Evolutionary conservation across 2,113 vertebrate species (phyloP).

Genomic region (Trematocara zebra): DNA sequence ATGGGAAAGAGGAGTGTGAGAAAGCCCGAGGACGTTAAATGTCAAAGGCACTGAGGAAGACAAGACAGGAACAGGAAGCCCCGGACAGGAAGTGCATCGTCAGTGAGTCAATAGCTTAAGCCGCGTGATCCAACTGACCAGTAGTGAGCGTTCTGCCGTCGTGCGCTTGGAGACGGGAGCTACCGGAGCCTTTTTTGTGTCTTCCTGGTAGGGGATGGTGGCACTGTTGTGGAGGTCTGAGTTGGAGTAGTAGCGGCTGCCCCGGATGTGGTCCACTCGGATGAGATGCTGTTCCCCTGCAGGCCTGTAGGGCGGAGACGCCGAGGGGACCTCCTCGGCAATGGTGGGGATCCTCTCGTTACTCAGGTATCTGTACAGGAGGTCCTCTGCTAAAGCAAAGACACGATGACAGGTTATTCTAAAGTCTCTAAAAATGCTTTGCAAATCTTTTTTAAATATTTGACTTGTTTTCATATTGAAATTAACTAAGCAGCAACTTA

Average conservation of each 20-base stretch:
- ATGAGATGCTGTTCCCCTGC: slow-evolving; percentile 75
- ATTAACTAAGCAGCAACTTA: not conserved
- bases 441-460: not conserved
- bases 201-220: slow-evolving; percentile 89
- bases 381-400: slow-evolving; percentile 78
- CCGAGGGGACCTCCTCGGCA: slow-evolving; percentile 75
- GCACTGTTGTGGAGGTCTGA: slow-evolving; percentile 87
- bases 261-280: slow-evolving; percentile 82
- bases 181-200: slow-evolving; percentile 74
- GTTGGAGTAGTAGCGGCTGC: slow-evolving; percentile 79
- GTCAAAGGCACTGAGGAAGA: slow-evolving; percentile 68
- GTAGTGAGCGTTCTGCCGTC: slow-evolving; percentile 80
- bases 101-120: slow-evolving; percentile 93
- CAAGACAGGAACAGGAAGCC: slow-evolving; percentile 48
- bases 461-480: not conserved
- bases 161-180: slow-evolving; percentile 67
- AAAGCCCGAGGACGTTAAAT: slow-evolving; percentile 51
- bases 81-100: slow-evolving; percentile 72
- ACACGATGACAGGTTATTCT: not conserved
- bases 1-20: slow-evolving; percentile 53
- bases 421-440: accelerated
- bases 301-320: slow-evolving; percentile 70
- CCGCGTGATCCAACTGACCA: slow-evolving; percentile 89
- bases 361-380: slow-evolving; percentile 88
- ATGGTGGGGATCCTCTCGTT: slow-evolving; percentile 92